Conservation (phyloP, 1,140 invertebrate species). For the Diachasma alloeum region DNA sequence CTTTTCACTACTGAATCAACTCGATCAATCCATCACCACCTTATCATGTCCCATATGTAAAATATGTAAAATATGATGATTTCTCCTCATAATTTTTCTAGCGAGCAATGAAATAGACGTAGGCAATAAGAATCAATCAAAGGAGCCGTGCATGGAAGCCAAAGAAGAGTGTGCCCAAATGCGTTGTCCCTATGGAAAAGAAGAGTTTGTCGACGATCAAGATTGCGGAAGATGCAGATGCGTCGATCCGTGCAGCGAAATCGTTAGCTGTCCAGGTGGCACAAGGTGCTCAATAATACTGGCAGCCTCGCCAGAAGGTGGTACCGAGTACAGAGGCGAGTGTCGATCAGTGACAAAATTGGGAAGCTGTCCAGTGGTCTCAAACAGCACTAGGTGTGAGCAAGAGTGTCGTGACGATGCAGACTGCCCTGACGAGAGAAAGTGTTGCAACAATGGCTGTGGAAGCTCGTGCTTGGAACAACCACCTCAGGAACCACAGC, state of each 20-base stretch:
- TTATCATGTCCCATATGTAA: too few species aligned
- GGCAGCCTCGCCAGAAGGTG: conserved; percentile 61
- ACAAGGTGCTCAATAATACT: conserved; percentile 74
- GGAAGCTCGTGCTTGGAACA: conserved; percentile 74
- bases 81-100: conserved; percentile 18
- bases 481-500: conserved; percentile 63
- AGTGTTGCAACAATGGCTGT: conserved; percentile 85
- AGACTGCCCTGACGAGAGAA: conserved; percentile 78
- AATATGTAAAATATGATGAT: too few species aligned
- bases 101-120: conserved; percentile 56
- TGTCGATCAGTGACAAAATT: conserved; percentile 78
- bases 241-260: conserved; percentile 77
- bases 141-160: conserved; percentile 67
- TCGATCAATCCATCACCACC: neutral
- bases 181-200: conserved; percentile 80
- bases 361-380: conserved; percentile 75
- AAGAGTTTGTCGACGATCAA: conserved; percentile 71
- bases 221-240: conserved; percentile 81
- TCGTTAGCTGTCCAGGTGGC: conserved; percentile 70
- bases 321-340: conserved; percentile 64
- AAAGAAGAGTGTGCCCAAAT: conserved; percentile 69
- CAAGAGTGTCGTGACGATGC: conserved; percentile 82
- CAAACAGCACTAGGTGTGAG: conserved; percentile 67
- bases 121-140: conserved; percentile 39
- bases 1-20: neutral